A percentile compares a stretch with the other conserved stretches of the same genome.
Conservation (phyloP, 2,113 vertebrate species). For the Balaeniceps rex region DNA sequence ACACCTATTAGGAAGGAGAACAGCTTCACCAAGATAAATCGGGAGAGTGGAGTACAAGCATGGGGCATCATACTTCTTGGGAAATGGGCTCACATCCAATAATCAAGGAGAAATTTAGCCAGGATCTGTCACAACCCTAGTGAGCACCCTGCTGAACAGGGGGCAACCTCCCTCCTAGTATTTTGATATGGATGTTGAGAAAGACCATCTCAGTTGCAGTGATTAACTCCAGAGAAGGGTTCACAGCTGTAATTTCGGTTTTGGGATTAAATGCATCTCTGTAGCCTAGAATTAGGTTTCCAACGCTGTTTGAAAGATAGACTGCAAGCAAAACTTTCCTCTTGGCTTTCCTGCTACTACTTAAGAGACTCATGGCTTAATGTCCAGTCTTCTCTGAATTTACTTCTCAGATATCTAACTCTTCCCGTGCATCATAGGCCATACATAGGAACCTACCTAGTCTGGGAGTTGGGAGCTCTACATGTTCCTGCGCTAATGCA, state of each 20-base stretch:
- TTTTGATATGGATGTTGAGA: neutral
- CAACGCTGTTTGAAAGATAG: neutral
- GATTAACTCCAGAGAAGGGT: neutral
- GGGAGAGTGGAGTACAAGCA: neutral
- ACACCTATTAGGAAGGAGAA: neutral
- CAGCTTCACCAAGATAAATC: neutral
- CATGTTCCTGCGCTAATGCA: neutral
- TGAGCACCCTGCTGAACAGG: neutral
- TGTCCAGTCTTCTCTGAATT: neutral
- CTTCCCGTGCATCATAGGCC: accelerated
- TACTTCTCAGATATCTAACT: neutral
- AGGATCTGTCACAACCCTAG: neutral
- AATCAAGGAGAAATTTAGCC: neutral
- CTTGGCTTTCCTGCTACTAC: neutral
- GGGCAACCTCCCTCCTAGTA: neutral
- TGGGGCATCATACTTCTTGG: neutral
- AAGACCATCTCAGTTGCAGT: neutral
- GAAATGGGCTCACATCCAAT: neutral
- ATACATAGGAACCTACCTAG: neutral
- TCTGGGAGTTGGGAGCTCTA: neutral
- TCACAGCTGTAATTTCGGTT: neutral
- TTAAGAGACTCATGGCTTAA: neutral
- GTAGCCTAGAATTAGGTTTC: neutral
- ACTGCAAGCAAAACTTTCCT: neutral
- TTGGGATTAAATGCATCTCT: neutral